Base-by-base conservation (phyloP, 2,797 vertebrate species). In the Adrianichthys oophorus region DNA sequence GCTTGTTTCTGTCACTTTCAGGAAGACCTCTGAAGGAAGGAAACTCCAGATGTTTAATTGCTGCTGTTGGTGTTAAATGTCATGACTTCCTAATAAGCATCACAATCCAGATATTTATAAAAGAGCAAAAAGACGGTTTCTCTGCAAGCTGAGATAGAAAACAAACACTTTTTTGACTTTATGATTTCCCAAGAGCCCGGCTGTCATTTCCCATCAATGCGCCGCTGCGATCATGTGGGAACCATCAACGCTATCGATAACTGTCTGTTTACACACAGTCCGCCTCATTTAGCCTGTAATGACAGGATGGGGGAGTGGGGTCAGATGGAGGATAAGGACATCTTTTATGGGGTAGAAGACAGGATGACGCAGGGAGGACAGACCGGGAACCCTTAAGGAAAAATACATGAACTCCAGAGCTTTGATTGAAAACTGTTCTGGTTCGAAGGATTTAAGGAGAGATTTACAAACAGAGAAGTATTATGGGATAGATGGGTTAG, bases 281-380 rank as follows among this genome's bases (percentile, higher is more conserved):
- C 21, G 62, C 76, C 69, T 76, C 82, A 84, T 86, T 86, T 65
- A 24, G 45, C 7, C 65, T 4, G 55, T 23, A 40, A 72, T 65
- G 56, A 49, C 4, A 51, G 21, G 46, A 46, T 37, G 17, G 47
- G 16, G 24, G 10, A 4, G 26, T 3, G 19, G 14, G 8, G 24
- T 7, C 3, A 48, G 50, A 32, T 24, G 23, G 15, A 4, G 8
- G 41, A 17, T 15, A 13, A 54, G 47, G 46, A 19, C 13, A 12
- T 13, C 15, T 73, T 32, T 58, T 47, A 67, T 5, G 42, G 50
- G 54, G 42, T 15, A 45, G 24, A 41, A 44, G 41, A 26, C 49
- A 29, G 37, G 16, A 16, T n/a, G 42, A 44, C 15, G 42, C 1
- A 5, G 41, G 8, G 42, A 44, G 42, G 17, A n/a, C 16, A 10